Percentiles rank a stretch among this genome's conserved stretches.
phyloP scores from a whole-genome alignment of 2,888 invertebrate genomes.

The Entomobrya multifasciata region DNA sequence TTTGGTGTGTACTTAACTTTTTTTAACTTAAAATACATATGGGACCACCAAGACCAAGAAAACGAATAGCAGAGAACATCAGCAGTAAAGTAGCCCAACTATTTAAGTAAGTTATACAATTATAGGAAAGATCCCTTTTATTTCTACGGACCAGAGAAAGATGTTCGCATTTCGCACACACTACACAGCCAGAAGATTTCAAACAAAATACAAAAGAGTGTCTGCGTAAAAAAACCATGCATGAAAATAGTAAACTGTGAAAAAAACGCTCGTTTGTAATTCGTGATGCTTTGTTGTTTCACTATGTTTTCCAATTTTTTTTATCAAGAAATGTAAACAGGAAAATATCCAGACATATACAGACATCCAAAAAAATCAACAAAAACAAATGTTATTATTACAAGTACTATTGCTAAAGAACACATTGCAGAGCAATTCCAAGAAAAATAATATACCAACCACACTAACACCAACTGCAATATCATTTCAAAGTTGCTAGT shows the following conservation, averaged over 20 bases:
- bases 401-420: background rate
- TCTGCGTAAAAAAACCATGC: background rate
- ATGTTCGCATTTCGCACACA: background rate
- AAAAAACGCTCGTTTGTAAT: background rate
- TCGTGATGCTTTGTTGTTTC: background rate
- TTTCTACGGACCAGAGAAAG: background rate
- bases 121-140: background rate
- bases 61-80: background rate
- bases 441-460: too few species aligned
- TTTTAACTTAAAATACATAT: background rate
- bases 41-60: conserved; percentile 8
- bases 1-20: conserved; percentile 16
- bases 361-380: too few species aligned
- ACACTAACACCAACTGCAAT: too few species aligned
- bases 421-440: background rate
- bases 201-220: background rate
- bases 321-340: conserved; percentile 20
- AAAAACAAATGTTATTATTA: background rate
- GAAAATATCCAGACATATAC: background rate
- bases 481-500: too few species aligned
- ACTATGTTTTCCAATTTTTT: background rate
- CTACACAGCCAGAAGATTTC: conserved; percentile 10
- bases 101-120: conserved; percentile 19
- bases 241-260: background rate
- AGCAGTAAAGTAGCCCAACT: background rate